phyloP scores from a whole-genome alignment of 2,888 invertebrate genomes.

The Drosophila peninsularis region DNA sequence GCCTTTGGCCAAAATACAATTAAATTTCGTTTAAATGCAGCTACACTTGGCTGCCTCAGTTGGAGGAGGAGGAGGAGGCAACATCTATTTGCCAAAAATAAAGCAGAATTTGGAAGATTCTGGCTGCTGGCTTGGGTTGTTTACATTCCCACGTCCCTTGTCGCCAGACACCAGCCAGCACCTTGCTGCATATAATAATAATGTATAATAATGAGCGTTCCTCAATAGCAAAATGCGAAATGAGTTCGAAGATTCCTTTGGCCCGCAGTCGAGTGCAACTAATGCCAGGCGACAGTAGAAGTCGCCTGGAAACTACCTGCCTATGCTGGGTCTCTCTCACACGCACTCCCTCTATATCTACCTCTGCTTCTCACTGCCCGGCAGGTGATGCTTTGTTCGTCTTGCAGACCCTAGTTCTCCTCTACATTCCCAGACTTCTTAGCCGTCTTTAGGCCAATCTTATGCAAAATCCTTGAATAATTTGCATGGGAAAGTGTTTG shows the following conservation, averaged over 20 bases:
- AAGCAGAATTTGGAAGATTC: constrained; percentile 17
- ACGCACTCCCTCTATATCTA: neutral
- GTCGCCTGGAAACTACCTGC: constrained; percentile 34
- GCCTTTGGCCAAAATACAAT: constrained; percentile 67
- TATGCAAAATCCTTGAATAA: constrained; percentile 75
- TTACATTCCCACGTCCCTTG: constrained; percentile 75
- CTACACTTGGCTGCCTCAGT: constrained; percentile 26
- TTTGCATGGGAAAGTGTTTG: constrained; percentile 80
- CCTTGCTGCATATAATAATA: constrained; percentile 62
- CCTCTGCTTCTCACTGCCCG: neutral
- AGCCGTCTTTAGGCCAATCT: constrained; percentile 55
- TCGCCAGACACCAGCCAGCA: constrained; percentile 53
- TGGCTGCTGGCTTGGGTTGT: constrained; percentile 63
- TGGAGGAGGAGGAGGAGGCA: constrained; percentile 2
- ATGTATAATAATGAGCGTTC: constrained; percentile 74
- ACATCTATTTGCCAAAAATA: constrained; percentile 46
- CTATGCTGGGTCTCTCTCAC: neutral
- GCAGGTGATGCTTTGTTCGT: constrained; percentile 61
- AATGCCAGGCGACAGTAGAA: constrained; percentile 65
- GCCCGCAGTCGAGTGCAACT: constrained; percentile 57
- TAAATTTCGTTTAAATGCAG: constrained; percentile 73
- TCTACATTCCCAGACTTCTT: constrained; percentile 59
- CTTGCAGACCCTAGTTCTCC: constrained; percentile 3
- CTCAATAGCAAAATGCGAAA: constrained; percentile 79
- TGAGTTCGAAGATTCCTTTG: constrained; percentile 65